Base-by-base conservation (phyloP, 2,797 vertebrate species). In the Smutsia gigantea region DNA sequence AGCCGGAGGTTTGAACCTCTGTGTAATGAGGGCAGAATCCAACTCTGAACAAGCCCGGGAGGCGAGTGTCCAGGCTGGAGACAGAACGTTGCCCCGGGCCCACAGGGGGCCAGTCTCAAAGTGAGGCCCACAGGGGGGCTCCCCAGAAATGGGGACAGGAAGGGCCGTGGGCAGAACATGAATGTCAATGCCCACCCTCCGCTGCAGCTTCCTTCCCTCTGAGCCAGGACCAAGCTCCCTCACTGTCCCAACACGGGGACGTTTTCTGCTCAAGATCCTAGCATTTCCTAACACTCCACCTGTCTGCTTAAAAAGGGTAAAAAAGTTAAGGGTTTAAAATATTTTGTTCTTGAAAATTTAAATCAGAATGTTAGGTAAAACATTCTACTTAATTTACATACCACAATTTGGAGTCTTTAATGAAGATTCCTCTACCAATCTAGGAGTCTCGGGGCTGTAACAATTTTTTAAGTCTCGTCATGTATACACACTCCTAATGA, bases 71-170 rank as follows among this genome's bases (percentile, higher is more conserved):
- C 46, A 19, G 5, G 19, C 49, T 7, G 34, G n/a, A 90, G 53
- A 53, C 93, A 23, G 29, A 21, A 27, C 2, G 0, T 15, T 0
- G 34, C 51, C 23, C 39, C 42, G 29, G 17, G 89, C 9, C 12
- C 57, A 39, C 42, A 13, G 25, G 0, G 27, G 42, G 42, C 42
- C 8, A 2, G 63, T 23, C 1, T 0, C 0, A 8, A 34, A 17
- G 27, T 2, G 4, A 46, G 68, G 25, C 13, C 93, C 75, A 31
- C 15, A 27, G 7, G 11, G 11, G 72, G 46, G 12, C 7, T 15
- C 29, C 2, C 51, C 10, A 74, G 18, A 31, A n/a, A n/a, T 10
- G 46, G 46, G 68, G 69, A 3, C 5, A 23, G 71, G 72, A 31
- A 9, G 25, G 12, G 10, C 34, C 39, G n/a, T 3, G 18, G 25